Evolutionary conservation across 2,797 vertebrate species (phyloP), one percentile per base, ranked within the genome.

Genomic region (Eulemur mongoz): DNA sequence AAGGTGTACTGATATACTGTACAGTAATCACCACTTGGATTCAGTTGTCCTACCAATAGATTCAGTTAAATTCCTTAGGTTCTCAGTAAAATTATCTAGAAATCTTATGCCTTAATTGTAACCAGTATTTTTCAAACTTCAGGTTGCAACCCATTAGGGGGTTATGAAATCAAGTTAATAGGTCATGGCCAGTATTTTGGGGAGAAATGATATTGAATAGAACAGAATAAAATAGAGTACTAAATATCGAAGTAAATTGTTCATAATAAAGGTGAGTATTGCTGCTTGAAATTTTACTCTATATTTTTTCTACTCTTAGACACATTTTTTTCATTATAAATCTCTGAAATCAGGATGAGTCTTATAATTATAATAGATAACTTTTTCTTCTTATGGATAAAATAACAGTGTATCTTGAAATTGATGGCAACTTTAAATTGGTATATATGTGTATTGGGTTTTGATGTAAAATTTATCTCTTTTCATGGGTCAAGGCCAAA

Each of bases 221-320:
- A 93, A 59, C 18, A 75, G 45, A 88, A 78, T 84, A 89, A 40
- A 72, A 48, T 5, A 87, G 65, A 86, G 0, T 27, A 61, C 25
- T 89, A 78, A 86, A 70, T 86, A 54, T 17, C 54, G 57, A 84
- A 83, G 12, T 45, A 13, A 17, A 32, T 70, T 75, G 4, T 40
- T 92, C 13, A 88, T 88, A 97, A 91, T 81, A 75, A 92, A 92
- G n/a, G 1, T 73, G 80, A 52, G 14, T 69, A 65, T 27, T 93
- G 7, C 17, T 90, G 30, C 59, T 88, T 81, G 43, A 87, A 48
- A 89, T 78, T 72, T 95, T 89, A 38, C 7, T 92, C 22, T 25
- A 3, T 72, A 43, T 82, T 67, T 52, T 65, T 54, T 85, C 30
- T 20, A 54, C 10, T 86, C 8, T 79, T 75, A 89, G 18, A 45